phyloP scores from a whole-genome alignment of 2,888 invertebrate genomes.

The Spicauda simplicius region DNA sequence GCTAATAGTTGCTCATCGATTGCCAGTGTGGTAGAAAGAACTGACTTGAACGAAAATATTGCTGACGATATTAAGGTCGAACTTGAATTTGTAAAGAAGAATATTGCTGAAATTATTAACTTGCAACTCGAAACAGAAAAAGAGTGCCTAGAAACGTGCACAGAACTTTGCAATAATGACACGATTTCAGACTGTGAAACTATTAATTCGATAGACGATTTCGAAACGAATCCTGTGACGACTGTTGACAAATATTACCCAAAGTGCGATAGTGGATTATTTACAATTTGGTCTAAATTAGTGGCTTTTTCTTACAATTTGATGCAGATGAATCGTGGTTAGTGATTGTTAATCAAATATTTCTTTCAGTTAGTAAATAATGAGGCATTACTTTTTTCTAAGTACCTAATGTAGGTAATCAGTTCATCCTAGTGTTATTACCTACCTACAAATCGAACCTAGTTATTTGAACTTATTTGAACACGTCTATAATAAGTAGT shows the following conservation, averaged over 20 bases:
- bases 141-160: constrained; percentile 59
- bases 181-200: constrained; percentile 48
- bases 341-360: constrained; percentile 11
- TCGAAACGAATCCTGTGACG: neutral
- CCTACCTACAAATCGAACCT: no score
- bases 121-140: constrained; percentile 61
- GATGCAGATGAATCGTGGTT: constrained; percentile 69
- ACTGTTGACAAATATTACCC: constrained; percentile 42
- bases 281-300: constrained; percentile 66
- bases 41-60: constrained; percentile 47
- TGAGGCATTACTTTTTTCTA: no score
- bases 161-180: constrained; percentile 52
- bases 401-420: no score
- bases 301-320: constrained; percentile 74
- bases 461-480: no score
- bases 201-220: constrained; percentile 38
- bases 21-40: constrained; percentile 55
- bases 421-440: no score
- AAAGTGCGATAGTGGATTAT: constrained; percentile 51
- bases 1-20: constrained; percentile 48
- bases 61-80: constrained; percentile 52
- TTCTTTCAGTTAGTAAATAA: no score
- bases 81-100: constrained; percentile 49
- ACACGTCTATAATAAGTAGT: no score
- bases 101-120: constrained; percentile 58